Conservation (phyloP, 2,113 vertebrate species). For the Numida meleagris region DNA sequence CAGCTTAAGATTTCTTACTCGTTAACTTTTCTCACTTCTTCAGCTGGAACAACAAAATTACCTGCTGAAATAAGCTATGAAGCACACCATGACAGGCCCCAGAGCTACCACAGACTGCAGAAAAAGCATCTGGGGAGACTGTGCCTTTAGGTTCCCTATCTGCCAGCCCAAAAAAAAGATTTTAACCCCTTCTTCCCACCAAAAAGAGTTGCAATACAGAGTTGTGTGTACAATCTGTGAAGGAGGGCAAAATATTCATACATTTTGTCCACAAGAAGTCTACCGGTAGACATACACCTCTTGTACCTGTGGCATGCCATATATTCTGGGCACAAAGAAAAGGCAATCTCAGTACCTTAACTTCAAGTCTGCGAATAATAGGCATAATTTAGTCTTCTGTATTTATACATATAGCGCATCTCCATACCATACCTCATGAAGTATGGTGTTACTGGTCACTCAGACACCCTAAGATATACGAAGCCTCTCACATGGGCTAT, state of each 20-base stretch:
- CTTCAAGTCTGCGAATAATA: not conserved
- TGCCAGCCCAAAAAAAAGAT: not conserved
- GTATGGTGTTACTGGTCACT: not conserved
- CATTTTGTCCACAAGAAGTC: not conserved
- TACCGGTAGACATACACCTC: fast-evolving
- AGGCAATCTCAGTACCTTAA: not conserved
- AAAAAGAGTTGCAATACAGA: not conserved
- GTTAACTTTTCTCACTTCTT: not conserved
- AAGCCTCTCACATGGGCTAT: not conserved
- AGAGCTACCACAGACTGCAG: not conserved
- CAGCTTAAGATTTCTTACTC: not conserved
- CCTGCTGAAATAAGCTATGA: not conserved
- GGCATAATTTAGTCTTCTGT: not conserved
- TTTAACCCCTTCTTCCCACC: not conserved
- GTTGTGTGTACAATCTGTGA: not conserved
- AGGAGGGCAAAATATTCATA: not conserved
- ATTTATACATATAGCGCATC: not conserved
- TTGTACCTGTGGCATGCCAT: not conserved
- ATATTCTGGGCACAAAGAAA: not conserved
- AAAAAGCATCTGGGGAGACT: not conserved
- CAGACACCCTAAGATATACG: not conserved
- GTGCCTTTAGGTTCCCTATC: not conserved
- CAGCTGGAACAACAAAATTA: not conserved
- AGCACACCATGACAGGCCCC: fast-evolving
- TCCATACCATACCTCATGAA: not conserved